phyloP scores from a whole-genome alignment of 2,797 vertebrate species.

The Mormyrus hasselquistii region DNA sequence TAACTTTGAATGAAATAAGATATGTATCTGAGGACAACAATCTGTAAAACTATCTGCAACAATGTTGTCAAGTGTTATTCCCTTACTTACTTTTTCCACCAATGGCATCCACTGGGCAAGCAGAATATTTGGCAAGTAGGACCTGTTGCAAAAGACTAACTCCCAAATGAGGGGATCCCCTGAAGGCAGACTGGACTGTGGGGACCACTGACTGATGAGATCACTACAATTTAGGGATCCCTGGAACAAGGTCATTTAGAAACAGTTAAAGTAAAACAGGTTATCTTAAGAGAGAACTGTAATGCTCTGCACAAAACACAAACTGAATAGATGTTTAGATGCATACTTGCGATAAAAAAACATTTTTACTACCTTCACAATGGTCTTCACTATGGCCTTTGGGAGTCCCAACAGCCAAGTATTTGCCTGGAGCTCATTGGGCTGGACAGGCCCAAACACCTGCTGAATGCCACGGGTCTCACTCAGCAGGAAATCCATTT shows the following conservation, averaged over 20 bases:
- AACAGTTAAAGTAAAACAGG: not conserved
- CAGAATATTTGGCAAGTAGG: slow-evolving; percentile 31
- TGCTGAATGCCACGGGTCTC: slow-evolving; percentile 39
- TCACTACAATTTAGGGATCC: slow-evolving; percentile 40
- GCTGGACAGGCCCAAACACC: slow-evolving; percentile 35
- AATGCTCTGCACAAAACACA: not conserved
- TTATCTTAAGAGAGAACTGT: not conserved
- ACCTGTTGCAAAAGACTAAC: slow-evolving; percentile 48
- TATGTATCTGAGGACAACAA: not conserved
- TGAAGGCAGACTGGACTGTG: slow-evolving; percentile 47
- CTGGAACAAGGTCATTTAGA: slow-evolving; percentile 33
- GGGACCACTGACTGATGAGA: slow-evolving; percentile 46
- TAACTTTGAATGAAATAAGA: not conserved
- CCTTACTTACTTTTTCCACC: slow-evolving; percentile 44
- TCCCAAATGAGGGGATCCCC: slow-evolving; percentile 41
- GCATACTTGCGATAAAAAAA: not conserved
- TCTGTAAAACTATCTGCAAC: not conserved
- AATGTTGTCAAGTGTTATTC: not conserved
- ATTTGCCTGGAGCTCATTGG: slow-evolving; percentile 43
- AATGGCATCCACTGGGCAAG: slow-evolving; percentile 40
- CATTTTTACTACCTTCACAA: slow-evolving; percentile 43
- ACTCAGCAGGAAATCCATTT: slow-evolving; percentile 37
- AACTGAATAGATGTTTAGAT: not conserved
- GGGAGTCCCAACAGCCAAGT: slow-evolving; percentile 38
- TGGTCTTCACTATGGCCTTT: slow-evolving; percentile 36